Evolutionary conservation across 2,888 invertebrate genomes (phyloP), one percentile per base, ranked within the genome.

Genomic region (Aporophyla lueneburgensis): DNA sequence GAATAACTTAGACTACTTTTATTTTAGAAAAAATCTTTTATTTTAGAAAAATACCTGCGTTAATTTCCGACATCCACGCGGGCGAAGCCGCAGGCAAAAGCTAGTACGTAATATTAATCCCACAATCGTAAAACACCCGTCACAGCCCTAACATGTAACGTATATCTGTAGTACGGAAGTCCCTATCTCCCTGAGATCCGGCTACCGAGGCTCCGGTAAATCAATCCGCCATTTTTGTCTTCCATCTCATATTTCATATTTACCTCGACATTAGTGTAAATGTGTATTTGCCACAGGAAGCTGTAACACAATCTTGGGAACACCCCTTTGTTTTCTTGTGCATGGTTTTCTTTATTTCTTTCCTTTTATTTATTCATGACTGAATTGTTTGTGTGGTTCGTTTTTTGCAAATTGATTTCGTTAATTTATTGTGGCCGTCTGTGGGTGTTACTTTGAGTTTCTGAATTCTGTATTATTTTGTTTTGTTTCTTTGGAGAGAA

Each of bases 221-320:
- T 94, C 94, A 94, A 93, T 93, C 91, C 89, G 81, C 88, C 89
- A 91, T 93, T 92, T 92, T 92, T 90, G 88, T 91, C 84, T 85
- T 81, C 86, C 83, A 83, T 87, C 90, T 92, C 91, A 88, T 92
- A 91, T 93, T 92, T 92, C 92, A 91, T 93, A 92, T 93, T 93
- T 93, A 92, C 91, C 89, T 88, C 86, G 85, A 89, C 90, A 93
- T 93, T 93, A 93, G 92, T 91, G 89, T 86, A 89, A 89, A 92
- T 91, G 91, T 89, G 89, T 93, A 91, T 93, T 91, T 90, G 87
- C 75, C 76, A 62, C 82, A 82, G 87, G 88, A 85, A 86, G 81
- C 83, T 84, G 91, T 90, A 91, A 91, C 87, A 76, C 87, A 90
- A 92, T 92, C 86, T 81, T 76, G 86, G 85, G 86, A 80, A 81